Conservation (phyloP, 2,113 vertebrate genomes). For the Cottus gobio region DNA sequence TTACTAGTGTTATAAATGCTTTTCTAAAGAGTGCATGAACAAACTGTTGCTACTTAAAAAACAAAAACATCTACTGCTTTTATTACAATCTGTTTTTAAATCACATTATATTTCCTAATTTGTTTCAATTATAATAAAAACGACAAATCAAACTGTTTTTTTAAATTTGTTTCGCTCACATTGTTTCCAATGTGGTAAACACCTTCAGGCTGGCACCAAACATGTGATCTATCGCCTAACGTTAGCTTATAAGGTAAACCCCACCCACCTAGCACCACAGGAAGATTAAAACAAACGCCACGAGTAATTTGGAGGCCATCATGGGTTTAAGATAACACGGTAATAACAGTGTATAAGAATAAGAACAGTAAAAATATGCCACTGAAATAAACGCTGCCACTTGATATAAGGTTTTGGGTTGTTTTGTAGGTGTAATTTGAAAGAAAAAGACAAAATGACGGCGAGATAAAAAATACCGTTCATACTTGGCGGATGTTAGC, state of each 20-base stretch:
- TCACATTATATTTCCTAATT: slow-evolving; percentile 2
- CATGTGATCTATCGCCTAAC: background rate
- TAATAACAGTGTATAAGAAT: slow-evolving; percentile 48
- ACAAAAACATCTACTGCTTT: background rate
- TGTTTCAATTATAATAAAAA: background rate
- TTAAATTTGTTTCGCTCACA: background rate
- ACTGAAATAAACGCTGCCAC: slow-evolving; percentile 56
- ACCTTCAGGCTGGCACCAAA: background rate
- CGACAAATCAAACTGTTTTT: background rate
- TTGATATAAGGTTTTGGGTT: slow-evolving; percentile 16
- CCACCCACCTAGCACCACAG: background rate
- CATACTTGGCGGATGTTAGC: background rate
- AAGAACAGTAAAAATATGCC: slow-evolving; percentile 51
- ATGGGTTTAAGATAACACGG: background rate
- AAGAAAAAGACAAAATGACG: slow-evolving; percentile 1
- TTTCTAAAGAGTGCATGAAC: slow-evolving; percentile 25
- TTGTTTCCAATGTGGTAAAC: background rate
- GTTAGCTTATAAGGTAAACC: background rate
- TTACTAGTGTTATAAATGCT: slow-evolving; percentile 26
- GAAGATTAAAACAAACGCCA: slow-evolving; percentile 20
- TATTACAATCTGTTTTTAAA: background rate
- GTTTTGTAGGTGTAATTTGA: background rate
- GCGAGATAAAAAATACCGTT: background rate
- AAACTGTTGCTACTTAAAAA: slow-evolving; percentile 15
- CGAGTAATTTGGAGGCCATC: background rate